Evolutionary conservation across 2,888 invertebrate species (phyloP).

Genomic region (Polydrusus cervinus): DNA sequence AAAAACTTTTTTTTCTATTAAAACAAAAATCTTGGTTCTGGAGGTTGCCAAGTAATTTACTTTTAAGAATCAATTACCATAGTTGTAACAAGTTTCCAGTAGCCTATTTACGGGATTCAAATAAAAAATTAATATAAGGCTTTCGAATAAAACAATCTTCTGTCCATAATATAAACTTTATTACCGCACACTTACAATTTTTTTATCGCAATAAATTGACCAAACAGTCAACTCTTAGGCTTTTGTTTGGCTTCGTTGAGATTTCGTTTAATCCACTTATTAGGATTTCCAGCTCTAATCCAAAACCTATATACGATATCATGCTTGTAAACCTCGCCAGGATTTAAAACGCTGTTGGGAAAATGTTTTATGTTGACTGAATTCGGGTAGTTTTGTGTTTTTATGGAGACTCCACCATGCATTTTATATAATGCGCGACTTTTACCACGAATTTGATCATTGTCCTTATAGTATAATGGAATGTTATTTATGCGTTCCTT

Average conservation of each 20-base stretch:
- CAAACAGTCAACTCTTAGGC: neutral
- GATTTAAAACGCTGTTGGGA: conserved; percentile 80
- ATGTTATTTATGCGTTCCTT: conserved; percentile 47
- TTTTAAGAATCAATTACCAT: too few species aligned
- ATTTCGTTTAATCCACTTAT: conserved; percentile 63
- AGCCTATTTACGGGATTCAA: too few species aligned
- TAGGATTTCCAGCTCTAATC: conserved; percentile 64
- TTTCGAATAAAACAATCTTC: too few species aligned
- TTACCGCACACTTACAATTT: neutral
- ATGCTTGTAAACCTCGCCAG: conserved; percentile 82
- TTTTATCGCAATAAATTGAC: neutral
- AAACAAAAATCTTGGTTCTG: too few species aligned
- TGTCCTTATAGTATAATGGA: conserved; percentile 55
- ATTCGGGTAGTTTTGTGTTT: conserved; percentile 94
- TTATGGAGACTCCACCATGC: conserved; percentile 88
- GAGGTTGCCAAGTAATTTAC: too few species aligned
- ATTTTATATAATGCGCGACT: conserved; percentile 79
- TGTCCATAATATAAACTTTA: neutral
- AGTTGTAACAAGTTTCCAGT: too few species aligned
- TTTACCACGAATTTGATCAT: conserved; percentile 76
- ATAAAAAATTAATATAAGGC: too few species aligned
- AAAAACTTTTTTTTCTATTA: too few species aligned
- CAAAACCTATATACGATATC: conserved; percentile 85
- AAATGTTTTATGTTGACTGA: conserved; percentile 86
- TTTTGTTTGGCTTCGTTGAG: conserved; percentile 47